A percentile compares a stretch with the other conserved stretches of the same genome.
Evolutionary conservation across 2,888 invertebrate species (phyloP).

Genomic region (Diploptera punctata): DNA sequence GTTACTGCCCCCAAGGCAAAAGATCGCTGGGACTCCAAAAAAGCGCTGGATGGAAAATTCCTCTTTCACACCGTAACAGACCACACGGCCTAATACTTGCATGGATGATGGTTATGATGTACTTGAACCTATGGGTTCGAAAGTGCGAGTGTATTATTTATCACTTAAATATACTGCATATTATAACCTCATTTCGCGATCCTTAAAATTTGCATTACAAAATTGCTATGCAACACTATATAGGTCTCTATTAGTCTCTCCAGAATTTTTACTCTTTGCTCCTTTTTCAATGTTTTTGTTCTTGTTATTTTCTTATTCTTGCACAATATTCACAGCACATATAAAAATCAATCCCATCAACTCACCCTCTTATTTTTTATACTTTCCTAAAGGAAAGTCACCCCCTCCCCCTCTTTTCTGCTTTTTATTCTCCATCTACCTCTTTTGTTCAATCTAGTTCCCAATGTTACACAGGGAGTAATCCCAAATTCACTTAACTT

Average conservation of each 20-base stretch:
- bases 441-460: conserved; percentile 22
- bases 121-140: no score
- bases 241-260: background rate
- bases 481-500: conserved; percentile 27
- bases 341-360: background rate
- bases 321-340: background rate
- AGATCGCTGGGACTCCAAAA: no score
- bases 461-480: background rate
- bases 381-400: no score
- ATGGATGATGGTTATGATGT: no score
- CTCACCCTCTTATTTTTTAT: no score
- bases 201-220: background rate
- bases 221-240: background rate
- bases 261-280: background rate
- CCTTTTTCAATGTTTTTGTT: background rate
- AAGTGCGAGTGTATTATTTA: no score
- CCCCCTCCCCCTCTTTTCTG: background rate
- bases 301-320: background rate
- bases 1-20: no score
- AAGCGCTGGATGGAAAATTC: no score
- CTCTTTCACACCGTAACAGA: no score
- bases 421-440: background rate
- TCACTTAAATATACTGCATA: no score
- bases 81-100: no score
- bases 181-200: no score